Base-by-base conservation (phyloP, 2,888 invertebrate species). In the Nemotelus nigrinus region DNA sequence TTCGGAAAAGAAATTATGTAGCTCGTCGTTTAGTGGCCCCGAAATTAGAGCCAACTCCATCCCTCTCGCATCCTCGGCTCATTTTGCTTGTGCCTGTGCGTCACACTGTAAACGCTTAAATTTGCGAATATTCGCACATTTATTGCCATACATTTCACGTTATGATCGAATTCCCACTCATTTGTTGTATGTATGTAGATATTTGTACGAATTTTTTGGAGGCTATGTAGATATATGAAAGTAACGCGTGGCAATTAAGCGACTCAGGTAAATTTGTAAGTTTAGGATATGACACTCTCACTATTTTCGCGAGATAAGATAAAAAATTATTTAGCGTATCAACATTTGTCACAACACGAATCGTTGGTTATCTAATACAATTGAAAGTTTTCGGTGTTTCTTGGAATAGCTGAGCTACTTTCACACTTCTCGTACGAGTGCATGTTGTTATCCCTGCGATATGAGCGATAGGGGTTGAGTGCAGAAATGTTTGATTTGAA, bases 231-330 rank as follows among this genome's bases (percentile, higher is more conserved):
- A 25, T 25, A 25, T 25, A 65, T 65, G 65, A 65, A 2, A 44
- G 65, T n/a, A 45, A 45, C 2, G 44, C 65, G 65, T 65, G 45
- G 65, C 65, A 65, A 8, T 65, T 41, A 65, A 65, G n/a, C 65
- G 47, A 65, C 65, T 45, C 45, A 65, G 65, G 65, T 71, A 71
- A 71, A 71, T 71, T 71, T 71, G 71, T 71, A 71, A 71, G 71
- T 71, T 71, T 71, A n/a, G 55, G 71, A 71, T 55, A 55, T 71
- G 71, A 71, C 55, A 71, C 71, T 55, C 57, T 53, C 41, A 71
- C 71, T 71, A 55, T 71, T 7, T 25, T 25, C 50, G 57, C 44
- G 3, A 71, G 71, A 71, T 71, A 57, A 71, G 71, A 71, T 71
- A 71, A 71, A 71, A 71, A 71, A 55, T 44, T 63, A 71, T 71